Conservation (phyloP, 1,140 invertebrate genomes). For the Heterodera schachtii region DNA sequence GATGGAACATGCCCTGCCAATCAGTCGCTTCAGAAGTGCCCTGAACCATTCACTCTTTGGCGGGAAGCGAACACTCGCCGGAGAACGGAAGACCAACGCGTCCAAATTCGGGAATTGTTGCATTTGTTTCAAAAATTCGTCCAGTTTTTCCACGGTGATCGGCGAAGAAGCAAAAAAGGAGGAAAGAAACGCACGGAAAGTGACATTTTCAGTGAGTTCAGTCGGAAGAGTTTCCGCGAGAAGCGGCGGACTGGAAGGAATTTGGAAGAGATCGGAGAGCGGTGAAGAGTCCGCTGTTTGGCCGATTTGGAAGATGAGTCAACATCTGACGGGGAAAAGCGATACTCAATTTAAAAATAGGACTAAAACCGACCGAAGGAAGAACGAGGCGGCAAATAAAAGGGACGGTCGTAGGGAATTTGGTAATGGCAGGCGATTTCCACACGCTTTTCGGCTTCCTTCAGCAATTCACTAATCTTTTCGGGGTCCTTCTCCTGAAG, state of each 20-base stretch:
- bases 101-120: neutral
- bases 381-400: constrained; percentile 39
- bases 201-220: neutral
- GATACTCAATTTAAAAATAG: neutral
- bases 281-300: constrained; percentile 24
- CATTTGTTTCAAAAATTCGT: neutral
- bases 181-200: neutral
- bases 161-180: constrained; percentile 1
- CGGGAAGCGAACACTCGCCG: neutral
- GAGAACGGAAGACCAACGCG: neutral
- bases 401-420: constrained; percentile 38
- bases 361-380: constrained; percentile 34
- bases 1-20: neutral
- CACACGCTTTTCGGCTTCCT: constrained; percentile 34
- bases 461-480: constrained; percentile 32
- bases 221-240: neutral
- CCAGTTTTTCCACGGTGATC: neutral
- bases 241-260: neutral
- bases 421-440: constrained; percentile 36
- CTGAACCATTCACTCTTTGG: neutral
- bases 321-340: constrained; percentile 29
- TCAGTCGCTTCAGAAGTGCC: neutral
- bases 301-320: constrained; percentile 23
- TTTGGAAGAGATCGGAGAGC: neutral
- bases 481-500: constrained; percentile 30